Percentiles rank a stretch among this genome's conserved stretches.
Conservation (phyloP, 2,888 invertebrate species). For the Nebria salina region DNA sequence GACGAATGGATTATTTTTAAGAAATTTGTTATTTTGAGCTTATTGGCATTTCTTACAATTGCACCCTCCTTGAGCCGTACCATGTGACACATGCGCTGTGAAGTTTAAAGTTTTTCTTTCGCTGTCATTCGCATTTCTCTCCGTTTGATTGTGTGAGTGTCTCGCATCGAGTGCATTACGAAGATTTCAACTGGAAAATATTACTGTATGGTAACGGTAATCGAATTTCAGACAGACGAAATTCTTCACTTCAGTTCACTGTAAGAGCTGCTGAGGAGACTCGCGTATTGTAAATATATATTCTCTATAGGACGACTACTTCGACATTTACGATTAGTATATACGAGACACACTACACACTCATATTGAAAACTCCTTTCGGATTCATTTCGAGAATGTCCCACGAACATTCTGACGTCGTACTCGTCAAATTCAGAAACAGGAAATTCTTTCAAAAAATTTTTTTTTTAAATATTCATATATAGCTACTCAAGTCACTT, state of each 20-base stretch:
- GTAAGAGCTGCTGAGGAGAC: slow-evolving; percentile 4
- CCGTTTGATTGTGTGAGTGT: not conserved
- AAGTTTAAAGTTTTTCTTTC: not conserved
- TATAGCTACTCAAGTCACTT: too few species aligned
- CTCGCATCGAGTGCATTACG: slow-evolving; percentile 42
- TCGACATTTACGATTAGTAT: slow-evolving; percentile 38
- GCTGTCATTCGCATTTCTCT: not conserved
- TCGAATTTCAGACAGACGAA: slow-evolving; percentile 52
- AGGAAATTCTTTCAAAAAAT: too few species aligned
- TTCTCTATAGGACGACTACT: too few species aligned
- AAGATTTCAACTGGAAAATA: slow-evolving; percentile 56
- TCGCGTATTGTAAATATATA: slow-evolving; percentile 44
- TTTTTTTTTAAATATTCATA: too few species aligned
- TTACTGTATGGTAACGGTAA: slow-evolving; percentile 53
- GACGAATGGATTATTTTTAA: too few species aligned
- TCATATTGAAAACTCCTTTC: slow-evolving; percentile 35
- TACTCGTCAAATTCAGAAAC: too few species aligned
- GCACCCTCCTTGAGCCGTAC: not conserved
- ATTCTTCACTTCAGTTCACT: slow-evolving; percentile 37
- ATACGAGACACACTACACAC: slow-evolving; percentile 29
- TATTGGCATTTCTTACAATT: not conserved
- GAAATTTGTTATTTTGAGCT: not conserved
- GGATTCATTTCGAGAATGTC: slow-evolving; percentile 25
- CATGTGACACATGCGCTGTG: not conserved
- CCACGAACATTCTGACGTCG: not conserved